Evolutionary conservation across 2,113 vertebrate genomes (phyloP).

Genomic region (Nannobrachium achirus): DNA sequence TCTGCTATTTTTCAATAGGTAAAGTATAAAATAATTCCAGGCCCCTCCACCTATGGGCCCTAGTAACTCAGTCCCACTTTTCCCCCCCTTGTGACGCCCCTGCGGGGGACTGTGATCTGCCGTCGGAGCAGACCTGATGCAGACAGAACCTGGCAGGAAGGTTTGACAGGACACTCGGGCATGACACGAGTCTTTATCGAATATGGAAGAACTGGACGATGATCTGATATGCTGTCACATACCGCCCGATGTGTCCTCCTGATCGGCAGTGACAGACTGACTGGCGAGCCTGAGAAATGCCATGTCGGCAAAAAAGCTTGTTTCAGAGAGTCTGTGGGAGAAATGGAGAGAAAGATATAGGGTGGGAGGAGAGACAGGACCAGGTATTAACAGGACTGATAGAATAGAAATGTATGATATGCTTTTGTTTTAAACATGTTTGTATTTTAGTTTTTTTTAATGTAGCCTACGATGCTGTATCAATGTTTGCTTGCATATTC

Average conservation of each 20-base stretch:
- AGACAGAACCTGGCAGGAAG: conserved; percentile 22
- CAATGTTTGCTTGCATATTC: too few species aligned
- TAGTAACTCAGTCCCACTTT: too few species aligned
- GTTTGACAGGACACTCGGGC: conserved; percentile 36
- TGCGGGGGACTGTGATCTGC: conserved; percentile 50
- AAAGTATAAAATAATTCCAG: too few species aligned
- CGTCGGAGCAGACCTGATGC: conserved; percentile 48
- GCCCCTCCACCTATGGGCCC: too few species aligned
- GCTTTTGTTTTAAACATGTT: too few species aligned
- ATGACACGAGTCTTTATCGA: conserved; percentile 52
- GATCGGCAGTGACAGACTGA: conserved; percentile 56
- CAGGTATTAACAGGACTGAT: too few species aligned
- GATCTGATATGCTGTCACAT: conserved; percentile 57
- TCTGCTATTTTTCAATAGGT: too few species aligned
- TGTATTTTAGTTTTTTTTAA: too few species aligned
- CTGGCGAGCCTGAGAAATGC: not conserved
- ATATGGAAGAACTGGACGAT: conserved; percentile 49
- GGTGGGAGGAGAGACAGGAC: not conserved
- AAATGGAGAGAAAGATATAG: not conserved
- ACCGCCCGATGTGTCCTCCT: conserved; percentile 26
- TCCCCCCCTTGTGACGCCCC: too few species aligned
- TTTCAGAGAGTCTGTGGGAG: not conserved
- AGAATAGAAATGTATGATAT: too few species aligned
- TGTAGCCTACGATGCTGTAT: too few species aligned
- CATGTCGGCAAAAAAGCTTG: not conserved